Conservation (phyloP, 2,888 invertebrate genomes). For the Erebia palarica region DNA sequence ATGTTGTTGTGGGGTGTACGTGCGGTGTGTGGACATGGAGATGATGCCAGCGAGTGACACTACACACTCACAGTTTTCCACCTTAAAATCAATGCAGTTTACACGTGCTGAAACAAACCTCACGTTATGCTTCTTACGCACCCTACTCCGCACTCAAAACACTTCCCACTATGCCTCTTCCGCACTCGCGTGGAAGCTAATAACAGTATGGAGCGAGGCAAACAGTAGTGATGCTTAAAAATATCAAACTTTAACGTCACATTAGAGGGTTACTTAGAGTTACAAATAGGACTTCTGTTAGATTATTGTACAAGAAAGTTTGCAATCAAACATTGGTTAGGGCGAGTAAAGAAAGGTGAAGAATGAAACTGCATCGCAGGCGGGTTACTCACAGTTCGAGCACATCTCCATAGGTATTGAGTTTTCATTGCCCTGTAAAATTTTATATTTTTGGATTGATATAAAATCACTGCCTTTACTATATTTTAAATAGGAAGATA, state of each 20-base stretch:
- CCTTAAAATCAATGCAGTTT: conserved; percentile 84
- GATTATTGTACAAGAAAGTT: conserved; percentile 34
- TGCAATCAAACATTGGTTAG: conserved; percentile 39
- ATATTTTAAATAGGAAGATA: too few relatives aligned
- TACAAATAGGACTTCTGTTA: conserved; percentile 27
- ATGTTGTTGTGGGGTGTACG: conserved; percentile 59
- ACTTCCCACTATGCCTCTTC: conserved; percentile 34
- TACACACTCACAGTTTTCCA: conserved; percentile 84
- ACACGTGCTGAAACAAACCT: conserved; percentile 83
- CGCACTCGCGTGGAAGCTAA: conserved; percentile 23
- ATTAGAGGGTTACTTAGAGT: conserved; percentile 21
- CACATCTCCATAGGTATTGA: conserved; percentile 98
- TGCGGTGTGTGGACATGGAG: conserved; percentile 76
- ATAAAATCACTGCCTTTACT: neutral
- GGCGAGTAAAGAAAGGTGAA: conserved; percentile 40
- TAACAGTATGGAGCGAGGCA: conserved; percentile 11
- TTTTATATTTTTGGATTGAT: neutral
- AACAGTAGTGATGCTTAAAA: conserved; percentile 29
- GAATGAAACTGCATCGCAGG: conserved; percentile 18
- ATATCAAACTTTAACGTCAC: conserved; percentile 29
- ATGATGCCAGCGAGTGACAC: conserved; percentile 75
- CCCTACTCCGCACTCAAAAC: conserved; percentile 49
- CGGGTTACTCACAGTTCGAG: conserved; percentile 92
- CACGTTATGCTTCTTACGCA: conserved; percentile 71
- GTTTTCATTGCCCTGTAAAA: conserved; percentile 95